Conservation (phyloP, 1,140 invertebrate species). For the Archivesica marissinica region DNA sequence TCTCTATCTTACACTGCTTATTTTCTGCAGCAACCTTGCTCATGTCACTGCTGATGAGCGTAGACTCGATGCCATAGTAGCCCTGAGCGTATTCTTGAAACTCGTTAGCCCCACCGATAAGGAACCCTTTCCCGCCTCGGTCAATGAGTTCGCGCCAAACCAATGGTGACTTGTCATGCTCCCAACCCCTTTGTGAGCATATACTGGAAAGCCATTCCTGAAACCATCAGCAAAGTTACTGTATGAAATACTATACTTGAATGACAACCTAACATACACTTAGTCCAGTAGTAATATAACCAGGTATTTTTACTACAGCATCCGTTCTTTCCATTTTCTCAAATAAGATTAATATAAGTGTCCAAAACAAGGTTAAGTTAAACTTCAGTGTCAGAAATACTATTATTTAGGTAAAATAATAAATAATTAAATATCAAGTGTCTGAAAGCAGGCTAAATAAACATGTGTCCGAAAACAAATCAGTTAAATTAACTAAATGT, state of each 20-base stretch:
- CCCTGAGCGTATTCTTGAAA: constrained; percentile 83
- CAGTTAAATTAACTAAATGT: too few species aligned
- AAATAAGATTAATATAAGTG: background rate
- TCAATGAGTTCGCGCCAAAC: constrained; percentile 84
- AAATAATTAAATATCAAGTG: too few species aligned
- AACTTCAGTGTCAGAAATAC: background rate
- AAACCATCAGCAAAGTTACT: constrained; percentile 42
- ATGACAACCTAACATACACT: too few species aligned
- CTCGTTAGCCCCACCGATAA: constrained; percentile 84
- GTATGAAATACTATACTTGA: too few species aligned
- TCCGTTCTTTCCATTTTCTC: too few species aligned
- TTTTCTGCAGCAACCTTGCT: constrained; percentile 80
- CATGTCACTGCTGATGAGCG: constrained; percentile 81
- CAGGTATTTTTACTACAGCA: too few species aligned
- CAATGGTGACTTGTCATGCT: constrained; percentile 81
- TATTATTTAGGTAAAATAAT: too few species aligned
- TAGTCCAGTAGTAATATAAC: too few species aligned
- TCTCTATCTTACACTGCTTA: constrained; percentile 74
- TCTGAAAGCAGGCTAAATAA: too few species aligned
- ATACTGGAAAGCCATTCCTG: constrained; percentile 80
- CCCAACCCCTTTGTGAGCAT: constrained; percentile 80
- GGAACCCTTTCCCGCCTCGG: constrained; percentile 83
- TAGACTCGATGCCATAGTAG: constrained; percentile 82
- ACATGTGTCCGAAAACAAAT: too few species aligned
- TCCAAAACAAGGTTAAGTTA: background rate